Conservation (phyloP, 2,113 vertebrate species). For the Takifugu flavidus region DNA sequence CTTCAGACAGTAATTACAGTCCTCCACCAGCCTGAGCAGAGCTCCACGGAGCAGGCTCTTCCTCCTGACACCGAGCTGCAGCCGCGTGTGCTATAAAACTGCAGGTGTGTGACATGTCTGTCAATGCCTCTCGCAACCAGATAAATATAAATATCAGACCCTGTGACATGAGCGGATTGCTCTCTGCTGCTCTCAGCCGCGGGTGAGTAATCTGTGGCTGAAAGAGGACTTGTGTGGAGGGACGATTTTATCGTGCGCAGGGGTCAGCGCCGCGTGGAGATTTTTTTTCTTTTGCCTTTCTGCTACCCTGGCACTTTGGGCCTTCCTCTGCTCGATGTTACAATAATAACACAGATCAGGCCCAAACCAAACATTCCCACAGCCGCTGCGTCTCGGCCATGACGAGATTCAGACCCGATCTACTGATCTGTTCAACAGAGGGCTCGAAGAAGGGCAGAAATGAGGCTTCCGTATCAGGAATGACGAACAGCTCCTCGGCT, state of each 20-base stretch:
- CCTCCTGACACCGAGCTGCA: constrained; percentile 61
- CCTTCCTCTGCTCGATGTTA: constrained; percentile 62
- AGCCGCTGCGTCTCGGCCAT: constrained; percentile 64
- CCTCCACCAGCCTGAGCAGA: constrained; percentile 69
- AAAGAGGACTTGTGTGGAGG: constrained; percentile 44
- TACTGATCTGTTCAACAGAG: constrained; percentile 29
- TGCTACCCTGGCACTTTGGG: constrained; percentile 65
- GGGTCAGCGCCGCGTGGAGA: constrained; percentile 46
- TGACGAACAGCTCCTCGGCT: constrained; percentile 30
- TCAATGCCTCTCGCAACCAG: constrained; percentile 60
- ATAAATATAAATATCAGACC: constrained; percentile 67
- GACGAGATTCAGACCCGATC: constrained; percentile 6
- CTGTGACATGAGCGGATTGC: constrained; percentile 46
- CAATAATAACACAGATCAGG: constrained; percentile 95
- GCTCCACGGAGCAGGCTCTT: constrained; percentile 61
- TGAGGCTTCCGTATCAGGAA: background rate
- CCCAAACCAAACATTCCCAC: constrained; percentile 98
- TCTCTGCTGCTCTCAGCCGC: constrained; percentile 37
- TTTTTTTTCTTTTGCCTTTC: constrained; percentile 44
- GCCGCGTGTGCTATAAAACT: constrained; percentile 54
- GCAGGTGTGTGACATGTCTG: constrained; percentile 73
- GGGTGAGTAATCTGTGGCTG: constrained; percentile 64
- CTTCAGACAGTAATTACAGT: constrained; percentile 80
- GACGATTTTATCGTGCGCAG: constrained; percentile 53
- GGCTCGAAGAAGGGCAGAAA: constrained; percentile 1